Evolutionary conservation across 2,113 vertebrate species (phyloP), one percentile per base, ranked within the genome.

Genomic region (Psammodynastes pulverulentus): DNA sequence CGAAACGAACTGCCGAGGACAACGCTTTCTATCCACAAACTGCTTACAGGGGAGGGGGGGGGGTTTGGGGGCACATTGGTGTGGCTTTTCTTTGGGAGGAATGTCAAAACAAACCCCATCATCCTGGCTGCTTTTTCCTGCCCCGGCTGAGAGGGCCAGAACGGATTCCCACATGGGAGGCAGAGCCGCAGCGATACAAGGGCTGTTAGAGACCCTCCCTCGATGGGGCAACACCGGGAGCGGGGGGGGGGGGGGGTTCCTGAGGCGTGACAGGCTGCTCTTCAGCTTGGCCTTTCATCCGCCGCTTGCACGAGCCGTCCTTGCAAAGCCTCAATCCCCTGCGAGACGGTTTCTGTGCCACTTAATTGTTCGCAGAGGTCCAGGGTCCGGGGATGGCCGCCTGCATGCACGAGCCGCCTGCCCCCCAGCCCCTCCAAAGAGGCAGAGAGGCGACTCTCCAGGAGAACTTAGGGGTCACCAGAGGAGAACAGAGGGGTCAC

Each of bases 311-410:
- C 58, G 17, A 12, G 89, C 2, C 93, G 89, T 49, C 89, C 94
- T 96, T 95, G 91, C 92, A 93, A 88, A 51, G 88, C 62, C 29
- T 67, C 95, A 95, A 97, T n/a, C 95, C 95, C 93, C 95, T 19
- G 53, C 93, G 95, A 89, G 95, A 95, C 91, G 89, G 91, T 95
- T 46, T 29, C 92, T 92, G 84, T 86, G 48, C 62, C 0, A 8
- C 94, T 92, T 94, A 94, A 94, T 4, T 19, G 62, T 86, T 13
- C 49, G 93, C 90, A 92, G 72, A 90, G 84, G 95, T 92, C 94
- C 87, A 46, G 34, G 0, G 0, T 34, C 56, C 62, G 72, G 92
- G 1, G 56, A 91, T 0, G 0, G 84, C 86, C 0, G 0, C 0
- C 0, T 45, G 13, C 39, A 3, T 23, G 24, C 86, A 88, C n/a